These are phyloP conservation scores for Pseudochaenichthys georgianus DNA, from an alignment of 2,797 vertebrate genomes.

Conservation along the genomic window DNA sequence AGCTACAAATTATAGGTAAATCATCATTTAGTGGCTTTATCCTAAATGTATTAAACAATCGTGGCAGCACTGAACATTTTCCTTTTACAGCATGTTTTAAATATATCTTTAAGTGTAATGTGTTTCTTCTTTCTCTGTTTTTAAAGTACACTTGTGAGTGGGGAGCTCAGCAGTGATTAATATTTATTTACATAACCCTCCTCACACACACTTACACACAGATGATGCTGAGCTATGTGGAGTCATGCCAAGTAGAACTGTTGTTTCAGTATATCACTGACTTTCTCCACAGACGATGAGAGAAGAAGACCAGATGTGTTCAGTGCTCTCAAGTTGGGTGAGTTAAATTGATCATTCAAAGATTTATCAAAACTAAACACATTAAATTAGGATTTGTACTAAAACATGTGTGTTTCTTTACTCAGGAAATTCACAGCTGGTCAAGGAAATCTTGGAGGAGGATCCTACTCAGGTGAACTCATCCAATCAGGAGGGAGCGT, in stretches of 20 bases:
- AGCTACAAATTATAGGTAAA: no score
- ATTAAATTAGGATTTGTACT: neutral
- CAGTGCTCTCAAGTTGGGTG: constrained; percentile 94
- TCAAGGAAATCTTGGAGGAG: constrained; percentile 95
- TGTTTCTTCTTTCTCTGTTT: constrained; percentile 1
- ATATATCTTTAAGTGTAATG: neutral
- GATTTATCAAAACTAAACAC: neutral
- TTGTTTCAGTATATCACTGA: constrained; percentile 19
- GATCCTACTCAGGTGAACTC: constrained; percentile 93
- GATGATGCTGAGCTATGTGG: constrained; percentile 35
- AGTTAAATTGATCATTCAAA: constrained; percentile 34
- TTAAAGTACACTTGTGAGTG: neutral
- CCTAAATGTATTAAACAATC: no score
- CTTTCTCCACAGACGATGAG: constrained; percentile 83
- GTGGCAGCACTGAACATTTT: neutral
- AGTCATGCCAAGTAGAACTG: constrained; percentile 16
- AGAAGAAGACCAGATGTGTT: constrained; percentile 95
- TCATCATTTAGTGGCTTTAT: no score
- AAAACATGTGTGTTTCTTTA: neutral
- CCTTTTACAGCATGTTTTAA: neutral
- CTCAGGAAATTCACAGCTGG: constrained; percentile 92
- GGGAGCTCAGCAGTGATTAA: constrained; percentile 10
- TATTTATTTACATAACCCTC: constrained; percentile 32
- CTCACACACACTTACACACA: neutral
- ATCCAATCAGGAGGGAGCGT: constrained; percentile 93